Percentiles rank a stretch among this genome's conserved stretches.
Evolutionary conservation across 2,113 vertebrate genomes (phyloP).

Genomic region (Phainopepla nitens): DNA sequence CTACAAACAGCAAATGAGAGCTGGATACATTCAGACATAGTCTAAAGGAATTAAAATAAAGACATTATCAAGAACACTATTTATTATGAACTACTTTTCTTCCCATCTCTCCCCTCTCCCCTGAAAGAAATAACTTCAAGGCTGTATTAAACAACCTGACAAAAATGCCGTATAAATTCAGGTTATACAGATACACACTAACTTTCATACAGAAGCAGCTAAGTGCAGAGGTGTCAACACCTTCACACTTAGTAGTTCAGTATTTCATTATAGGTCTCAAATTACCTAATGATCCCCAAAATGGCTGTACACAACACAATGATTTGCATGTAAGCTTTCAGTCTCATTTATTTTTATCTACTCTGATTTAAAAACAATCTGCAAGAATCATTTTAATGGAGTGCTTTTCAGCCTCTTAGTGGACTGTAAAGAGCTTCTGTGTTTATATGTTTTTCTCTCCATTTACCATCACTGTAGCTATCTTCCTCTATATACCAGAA

Average conservation of each 20-base stretch:
- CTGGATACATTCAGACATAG: conserved; percentile 90
- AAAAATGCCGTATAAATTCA: not conserved
- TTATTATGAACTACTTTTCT: not conserved
- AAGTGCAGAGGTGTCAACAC: not conserved
- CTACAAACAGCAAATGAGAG: conserved; percentile 89
- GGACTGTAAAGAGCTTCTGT: not conserved
- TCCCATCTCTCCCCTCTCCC: not conserved
- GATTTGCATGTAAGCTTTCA: not conserved
- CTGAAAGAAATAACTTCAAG: not conserved
- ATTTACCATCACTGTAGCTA: not conserved
- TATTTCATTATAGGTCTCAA: not conserved
- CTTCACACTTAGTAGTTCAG: not conserved
- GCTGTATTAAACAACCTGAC: not conserved
- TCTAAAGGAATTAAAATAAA: conserved; percentile 74
- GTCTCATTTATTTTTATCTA: not conserved
- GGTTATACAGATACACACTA: not conserved
- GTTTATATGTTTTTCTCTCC: not conserved
- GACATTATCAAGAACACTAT: conserved; percentile 55
- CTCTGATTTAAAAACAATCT: not conserved
- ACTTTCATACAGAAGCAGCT: not conserved
- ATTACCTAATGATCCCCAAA: not conserved
- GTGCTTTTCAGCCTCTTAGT: not conserved
- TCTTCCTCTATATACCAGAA: not conserved
- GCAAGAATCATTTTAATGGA: not conserved
- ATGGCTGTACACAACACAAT: not conserved